phyloP scores from a whole-genome alignment of 30 jellyfish, hydroid and myxozoan species.

The Mastigias papua region DNA sequence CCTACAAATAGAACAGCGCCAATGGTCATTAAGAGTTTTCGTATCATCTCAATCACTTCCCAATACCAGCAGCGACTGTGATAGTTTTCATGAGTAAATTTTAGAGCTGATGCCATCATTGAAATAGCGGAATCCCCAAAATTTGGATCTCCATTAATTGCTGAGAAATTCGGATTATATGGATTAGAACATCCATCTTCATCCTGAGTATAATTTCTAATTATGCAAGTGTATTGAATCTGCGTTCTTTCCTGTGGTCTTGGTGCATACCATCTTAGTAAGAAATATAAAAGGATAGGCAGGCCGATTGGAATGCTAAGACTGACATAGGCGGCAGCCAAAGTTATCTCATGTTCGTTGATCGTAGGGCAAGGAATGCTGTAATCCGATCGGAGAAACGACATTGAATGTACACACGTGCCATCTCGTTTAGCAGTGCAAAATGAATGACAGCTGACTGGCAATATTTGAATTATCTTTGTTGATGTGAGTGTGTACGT shows the following conservation, averaged over 20 bases:
- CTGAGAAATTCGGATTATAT: neutral
- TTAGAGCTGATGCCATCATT: neutral
- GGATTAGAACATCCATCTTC: neutral
- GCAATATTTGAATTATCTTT: conserved; percentile 40
- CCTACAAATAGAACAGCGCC: conserved; percentile 32
- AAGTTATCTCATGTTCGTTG: neutral
- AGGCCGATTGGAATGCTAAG: conserved; percentile 52
- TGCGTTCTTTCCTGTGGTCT: neutral
- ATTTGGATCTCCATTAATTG: neutral
- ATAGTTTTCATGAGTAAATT: conserved; percentile 42
- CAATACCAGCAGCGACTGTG: conserved; percentile 23
- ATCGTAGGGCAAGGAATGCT: conserved; percentile 34
- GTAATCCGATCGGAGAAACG: conserved; percentile 53
- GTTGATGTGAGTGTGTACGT: conserved; percentile 49
- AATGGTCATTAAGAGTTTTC: conserved; percentile 42
- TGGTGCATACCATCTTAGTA: neutral
- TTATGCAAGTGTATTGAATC: neutral
- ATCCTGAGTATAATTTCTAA: neutral
- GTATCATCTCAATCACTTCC: conserved; percentile 46
- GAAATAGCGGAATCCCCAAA: neutral
- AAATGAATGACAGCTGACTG: conserved; percentile 30
- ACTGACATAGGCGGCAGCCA: conserved; percentile 30
- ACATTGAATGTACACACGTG: conserved; percentile 13
- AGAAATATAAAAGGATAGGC: conserved; percentile 20
- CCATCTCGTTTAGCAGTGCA: conserved; percentile 27